A percentile compares a stretch with the other conserved stretches of the same genome.
phyloP scores from a whole-genome alignment of 2,113 vertebrate species.

The Ictidomys tridecemlineatus region DNA sequence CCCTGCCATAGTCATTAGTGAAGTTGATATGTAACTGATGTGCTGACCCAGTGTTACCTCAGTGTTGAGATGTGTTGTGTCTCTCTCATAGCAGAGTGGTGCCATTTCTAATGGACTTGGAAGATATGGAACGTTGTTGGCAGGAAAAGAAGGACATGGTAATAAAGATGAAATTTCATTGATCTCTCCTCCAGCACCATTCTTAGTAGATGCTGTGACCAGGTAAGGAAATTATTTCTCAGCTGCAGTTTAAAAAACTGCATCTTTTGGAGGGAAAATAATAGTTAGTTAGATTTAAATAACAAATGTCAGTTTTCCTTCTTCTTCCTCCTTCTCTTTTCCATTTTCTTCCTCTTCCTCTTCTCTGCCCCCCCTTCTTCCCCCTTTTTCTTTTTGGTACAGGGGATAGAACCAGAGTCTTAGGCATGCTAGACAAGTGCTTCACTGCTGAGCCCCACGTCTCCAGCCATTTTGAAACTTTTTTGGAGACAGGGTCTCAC shows the following conservation, averaged over 20 bases:
- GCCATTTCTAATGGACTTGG: constrained; percentile 91
- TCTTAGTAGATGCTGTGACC: constrained; percentile 84
- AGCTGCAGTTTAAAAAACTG: not conserved
- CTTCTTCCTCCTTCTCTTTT: too few relatives aligned
- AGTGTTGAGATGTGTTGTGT: constrained; percentile 37
- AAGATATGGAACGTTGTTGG: constrained; percentile 84
- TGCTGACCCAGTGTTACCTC: not conserved
- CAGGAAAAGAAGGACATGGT: constrained; percentile 84
- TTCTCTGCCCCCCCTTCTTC: too few relatives aligned
- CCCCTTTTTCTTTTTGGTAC: too few relatives aligned
- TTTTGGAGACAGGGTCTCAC: not conserved
- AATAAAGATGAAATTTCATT: constrained; percentile 74
- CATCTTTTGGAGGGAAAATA: not conserved
- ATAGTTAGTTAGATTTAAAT: not conserved
- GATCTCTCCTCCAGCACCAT: constrained; percentile 86
- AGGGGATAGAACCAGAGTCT: not conserved
- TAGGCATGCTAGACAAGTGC: not conserved
- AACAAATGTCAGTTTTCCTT: not conserved
- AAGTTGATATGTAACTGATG: not conserved
- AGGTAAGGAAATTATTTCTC: constrained; percentile 88
- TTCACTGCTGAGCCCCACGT: not conserved
- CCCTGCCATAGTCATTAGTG: not conserved
- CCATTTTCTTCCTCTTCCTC: too few relatives aligned
- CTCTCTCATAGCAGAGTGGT: constrained; percentile 86
- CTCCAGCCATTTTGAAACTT: not conserved